phyloP scores from a whole-genome alignment of 2,797 vertebrate species.

The Peromyscus nudipes region DNA sequence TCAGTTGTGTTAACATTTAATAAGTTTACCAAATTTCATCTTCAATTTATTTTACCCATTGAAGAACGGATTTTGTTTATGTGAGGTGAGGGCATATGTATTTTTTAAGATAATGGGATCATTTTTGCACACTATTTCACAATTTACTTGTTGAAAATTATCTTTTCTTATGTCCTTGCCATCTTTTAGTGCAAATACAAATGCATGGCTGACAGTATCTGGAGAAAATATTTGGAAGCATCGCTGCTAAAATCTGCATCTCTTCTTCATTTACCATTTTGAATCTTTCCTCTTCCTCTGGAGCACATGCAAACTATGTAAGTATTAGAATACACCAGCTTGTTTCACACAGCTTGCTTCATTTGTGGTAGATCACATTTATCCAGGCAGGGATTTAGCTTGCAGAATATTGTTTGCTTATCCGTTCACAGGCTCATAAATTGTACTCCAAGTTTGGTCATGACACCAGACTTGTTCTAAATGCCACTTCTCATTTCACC shows the following conservation, averaged over 20 bases:
- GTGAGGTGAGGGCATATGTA: background rate
- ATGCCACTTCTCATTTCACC: conserved; percentile 9
- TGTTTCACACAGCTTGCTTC: background rate
- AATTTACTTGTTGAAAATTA: background rate
- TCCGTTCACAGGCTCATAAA: conserved; percentile 22
- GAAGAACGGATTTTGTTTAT: background rate
- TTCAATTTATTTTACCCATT: background rate
- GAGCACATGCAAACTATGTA: background rate
- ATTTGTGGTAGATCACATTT: background rate
- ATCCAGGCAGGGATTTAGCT: background rate
- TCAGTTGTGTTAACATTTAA: background rate
- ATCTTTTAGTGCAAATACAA: background rate
- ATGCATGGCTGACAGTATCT: background rate
- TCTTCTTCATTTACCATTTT: background rate
- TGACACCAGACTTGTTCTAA: conserved; percentile 46
- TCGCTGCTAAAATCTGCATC: background rate
- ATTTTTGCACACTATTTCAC: background rate
- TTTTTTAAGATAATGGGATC: background rate
- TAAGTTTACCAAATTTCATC: background rate
- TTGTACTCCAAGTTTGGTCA: conserved; percentile 42
- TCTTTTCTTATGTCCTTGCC: background rate
- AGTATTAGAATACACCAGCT: background rate
- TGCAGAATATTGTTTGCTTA: conserved; percentile 29
- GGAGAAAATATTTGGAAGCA: conserved; percentile 5
- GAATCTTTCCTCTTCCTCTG: background rate